Conservation (phyloP, 2,113 vertebrate genomes). For the Dermatemys mawii region DNA sequence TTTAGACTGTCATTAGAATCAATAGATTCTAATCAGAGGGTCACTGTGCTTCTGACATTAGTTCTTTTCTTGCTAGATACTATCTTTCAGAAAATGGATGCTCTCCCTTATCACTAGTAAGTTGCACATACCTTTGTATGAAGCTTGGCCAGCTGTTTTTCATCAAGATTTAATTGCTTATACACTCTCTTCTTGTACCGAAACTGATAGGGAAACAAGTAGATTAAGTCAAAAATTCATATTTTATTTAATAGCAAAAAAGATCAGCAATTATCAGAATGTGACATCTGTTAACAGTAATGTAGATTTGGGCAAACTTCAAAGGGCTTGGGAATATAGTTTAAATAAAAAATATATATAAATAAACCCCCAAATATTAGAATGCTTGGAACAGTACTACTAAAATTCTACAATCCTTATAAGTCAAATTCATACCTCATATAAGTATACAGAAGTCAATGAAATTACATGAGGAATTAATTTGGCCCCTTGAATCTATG, state of each 20-base stretch:
- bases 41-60: not conserved
- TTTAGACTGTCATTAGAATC: not conserved
- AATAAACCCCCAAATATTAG: not conserved
- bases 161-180: conserved; percentile 94
- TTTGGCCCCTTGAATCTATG: not conserved
- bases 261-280: not conserved
- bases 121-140: conserved; percentile 89
- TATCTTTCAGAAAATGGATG: not conserved
- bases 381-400: not conserved
- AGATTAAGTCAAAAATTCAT: not conserved
- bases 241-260: rapidly evolving
- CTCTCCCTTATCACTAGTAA: not conserved
- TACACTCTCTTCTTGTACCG: conserved; percentile 98
- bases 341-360: not conserved
- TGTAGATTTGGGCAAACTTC: not conserved
- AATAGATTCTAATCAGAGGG: not conserved
- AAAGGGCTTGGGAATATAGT: not conserved
- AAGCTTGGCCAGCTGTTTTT: conserved; percentile 97
- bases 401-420: not conserved
- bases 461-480: not conserved
- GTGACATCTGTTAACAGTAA: rapidly evolving
- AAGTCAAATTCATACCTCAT: not conserved
- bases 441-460: not conserved
- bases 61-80: not conserved
- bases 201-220: conserved; percentile 80